A percentile compares a stretch with the other conserved stretches of the same genome.
Conservation (phyloP, 2,113 vertebrate genomes). For the Hipposideros armiger region DNA sequence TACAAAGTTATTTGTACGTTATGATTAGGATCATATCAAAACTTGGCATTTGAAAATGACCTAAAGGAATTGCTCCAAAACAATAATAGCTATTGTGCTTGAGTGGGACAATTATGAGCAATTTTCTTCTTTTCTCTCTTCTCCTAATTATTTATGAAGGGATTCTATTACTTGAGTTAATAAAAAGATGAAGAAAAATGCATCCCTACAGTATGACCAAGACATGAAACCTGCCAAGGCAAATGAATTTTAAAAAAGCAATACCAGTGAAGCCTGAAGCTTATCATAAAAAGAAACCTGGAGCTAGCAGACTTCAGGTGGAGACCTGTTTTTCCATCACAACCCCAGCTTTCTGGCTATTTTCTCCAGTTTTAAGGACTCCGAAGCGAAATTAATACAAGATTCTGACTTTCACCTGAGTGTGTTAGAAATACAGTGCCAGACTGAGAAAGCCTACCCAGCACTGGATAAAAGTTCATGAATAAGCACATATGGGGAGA, state of each 20-base stretch:
- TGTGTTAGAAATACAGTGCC: background rate
- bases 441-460: background rate
- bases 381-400: background rate
- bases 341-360: background rate
- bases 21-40: conserved; percentile 40
- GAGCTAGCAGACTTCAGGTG: background rate
- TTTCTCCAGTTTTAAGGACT: conserved; percentile 27
- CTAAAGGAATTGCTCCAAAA: background rate
- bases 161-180: background rate
- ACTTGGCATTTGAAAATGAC: conserved; percentile 50
- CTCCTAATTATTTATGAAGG: conserved; percentile 37
- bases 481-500: background rate
- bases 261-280: background rate
- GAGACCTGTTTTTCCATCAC: background rate
- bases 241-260: background rate
- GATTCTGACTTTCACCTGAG: background rate
- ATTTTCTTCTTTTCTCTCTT: conserved; percentile 54
- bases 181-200: conserved; percentile 44
- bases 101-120: background rate
- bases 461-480: background rate
- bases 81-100: background rate
- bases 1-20: conserved; percentile 39
- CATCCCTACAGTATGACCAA: background rate
- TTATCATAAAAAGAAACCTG: background rate
- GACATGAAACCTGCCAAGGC: background rate